Evolutionary conservation across 2,888 invertebrate species (phyloP), one percentile per base, ranked within the genome.

Genomic region (Odontothrips loti): DNA sequence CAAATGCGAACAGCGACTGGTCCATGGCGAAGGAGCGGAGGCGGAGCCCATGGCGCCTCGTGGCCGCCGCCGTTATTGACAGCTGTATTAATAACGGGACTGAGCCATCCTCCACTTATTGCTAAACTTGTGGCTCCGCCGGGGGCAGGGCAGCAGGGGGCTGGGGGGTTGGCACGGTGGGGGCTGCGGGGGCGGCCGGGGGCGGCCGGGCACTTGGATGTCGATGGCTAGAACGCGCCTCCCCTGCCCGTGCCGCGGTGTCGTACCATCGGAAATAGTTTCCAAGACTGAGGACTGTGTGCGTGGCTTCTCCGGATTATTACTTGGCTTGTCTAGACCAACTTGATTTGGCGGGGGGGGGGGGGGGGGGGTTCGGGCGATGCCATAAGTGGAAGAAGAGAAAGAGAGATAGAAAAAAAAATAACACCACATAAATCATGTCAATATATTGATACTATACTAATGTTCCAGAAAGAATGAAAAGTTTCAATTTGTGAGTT

Each of bases 251-350:
- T 15, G 58, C 20, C 17, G 58, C 58, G 58, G 58, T n/a, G 58
- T 11, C 58, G 15, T 20, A 11, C 58, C 58, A 58, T 58, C 58
- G 58, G 58, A 58, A 58, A 58, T 58, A 58, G 58, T 58, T 58
- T 17, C 34, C 34, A 43, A 43, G 34, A 6, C 34, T 43, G 34
- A 43, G 34, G 58, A 58, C 58, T 58, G 58, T 17, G 58, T 58
- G 58, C 58, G 58, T 58, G 58, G 58, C 58, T 58, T 43, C 58
- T n/a, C 58, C 58, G 58, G 34, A 43, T 58, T 58, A 58, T 58
- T 58, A 58, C 58, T 58, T 58, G 58, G 34, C 34, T n/a, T 58
- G 58, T 58, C 58, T 58, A 58, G 58, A 58, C 58, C 58, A 58
- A 58, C 20, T 58, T 58, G 58, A 58, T 58, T 58, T 20, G 58